Evolutionary conservation across 2,888 invertebrate species (phyloP).

Genomic region (Brachyopa scutellaris): DNA sequence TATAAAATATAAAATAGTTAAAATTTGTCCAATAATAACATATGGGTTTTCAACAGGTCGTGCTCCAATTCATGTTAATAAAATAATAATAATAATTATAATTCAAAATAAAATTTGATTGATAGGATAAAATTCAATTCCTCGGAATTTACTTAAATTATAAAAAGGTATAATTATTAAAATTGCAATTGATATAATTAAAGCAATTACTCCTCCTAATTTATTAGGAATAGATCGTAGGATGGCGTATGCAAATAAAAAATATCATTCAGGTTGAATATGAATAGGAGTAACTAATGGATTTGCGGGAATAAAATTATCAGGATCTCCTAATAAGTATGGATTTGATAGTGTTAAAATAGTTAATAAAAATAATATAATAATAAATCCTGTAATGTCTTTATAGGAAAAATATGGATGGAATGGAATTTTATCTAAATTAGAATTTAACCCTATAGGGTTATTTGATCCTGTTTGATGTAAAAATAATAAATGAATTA

Average conservation of each 20-base stretch:
- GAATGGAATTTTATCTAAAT: slow-evolving; percentile 87
- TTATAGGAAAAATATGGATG: slow-evolving; percentile 86
- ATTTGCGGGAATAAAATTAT: slow-evolving; percentile 86
- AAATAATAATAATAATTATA: slow-evolving; percentile 83
- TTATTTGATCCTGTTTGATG: slow-evolving; percentile 88
- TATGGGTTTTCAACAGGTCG: slow-evolving; percentile 87
- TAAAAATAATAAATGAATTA: slow-evolving; percentile 86
- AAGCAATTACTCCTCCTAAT: slow-evolving; percentile 86
- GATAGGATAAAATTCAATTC: slow-evolving; percentile 85
- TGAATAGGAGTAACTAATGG: slow-evolving; percentile 85
- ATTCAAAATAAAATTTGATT: slow-evolving; percentile 85
- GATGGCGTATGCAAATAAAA: slow-evolving; percentile 91
- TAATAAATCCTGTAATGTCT: slow-evolving; percentile 85
- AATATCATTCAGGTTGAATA: slow-evolving; percentile 93
- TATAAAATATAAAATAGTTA: slow-evolving; percentile 84
- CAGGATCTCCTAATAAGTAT: slow-evolving; percentile 86
- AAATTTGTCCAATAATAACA: slow-evolving; percentile 84
- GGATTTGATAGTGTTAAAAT: slow-evolving; percentile 84
- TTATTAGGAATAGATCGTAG: slow-evolving; percentile 91
- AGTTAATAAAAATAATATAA: slow-evolving; percentile 83
- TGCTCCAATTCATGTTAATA: slow-evolving; percentile 89
- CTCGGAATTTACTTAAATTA: slow-evolving; percentile 84
- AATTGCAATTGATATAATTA: slow-evolving; percentile 85
- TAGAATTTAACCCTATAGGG: slow-evolving; percentile 85
- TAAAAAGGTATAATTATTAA: slow-evolving; percentile 85